phyloP scores from a whole-genome alignment of 2,113 vertebrate genomes.

The Coryphaenoides rupestris region DNA sequence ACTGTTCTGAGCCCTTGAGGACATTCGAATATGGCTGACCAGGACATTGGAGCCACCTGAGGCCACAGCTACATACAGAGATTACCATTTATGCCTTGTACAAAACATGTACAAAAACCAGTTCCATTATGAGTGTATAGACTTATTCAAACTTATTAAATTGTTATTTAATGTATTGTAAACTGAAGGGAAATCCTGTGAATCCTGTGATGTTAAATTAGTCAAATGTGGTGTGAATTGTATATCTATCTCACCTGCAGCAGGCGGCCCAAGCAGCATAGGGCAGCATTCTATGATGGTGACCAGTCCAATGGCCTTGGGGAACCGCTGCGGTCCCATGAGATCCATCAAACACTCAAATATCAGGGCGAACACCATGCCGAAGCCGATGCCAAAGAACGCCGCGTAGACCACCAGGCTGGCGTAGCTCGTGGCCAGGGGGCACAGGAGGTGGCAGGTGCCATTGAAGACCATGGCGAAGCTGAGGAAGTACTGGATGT shows the following conservation, averaged over 20 bases:
- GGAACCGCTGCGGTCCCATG: constrained; percentile 73
- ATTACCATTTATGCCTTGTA: no score
- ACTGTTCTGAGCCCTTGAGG: no score
- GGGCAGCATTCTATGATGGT: constrained; percentile 80
- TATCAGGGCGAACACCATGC: constrained; percentile 78
- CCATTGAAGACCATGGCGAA: constrained; percentile 77
- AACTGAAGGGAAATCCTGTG: no score
- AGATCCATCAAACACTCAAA: constrained; percentile 83
- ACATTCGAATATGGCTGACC: no score
- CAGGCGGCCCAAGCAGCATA: constrained; percentile 77
- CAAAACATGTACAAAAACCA: no score
- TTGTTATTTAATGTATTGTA: no score
- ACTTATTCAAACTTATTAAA: no score
- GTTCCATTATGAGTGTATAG: no score
- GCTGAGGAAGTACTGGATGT: constrained; percentile 80
- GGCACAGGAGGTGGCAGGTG: constrained; percentile 77
- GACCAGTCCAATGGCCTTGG: constrained; percentile 76
- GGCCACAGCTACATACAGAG: no score
- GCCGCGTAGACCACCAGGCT: constrained; percentile 62
- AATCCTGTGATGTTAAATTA: neutral
- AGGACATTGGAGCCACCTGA: no score
- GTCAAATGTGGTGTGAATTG: neutral
- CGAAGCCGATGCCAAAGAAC: constrained; percentile 74
- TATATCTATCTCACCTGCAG: constrained; percentile 73
- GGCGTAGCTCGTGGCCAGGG: constrained; percentile 62